Evolutionary conservation across 2,797 vertebrate species (phyloP).

Genomic region (Psittacula derbiana): DNA sequence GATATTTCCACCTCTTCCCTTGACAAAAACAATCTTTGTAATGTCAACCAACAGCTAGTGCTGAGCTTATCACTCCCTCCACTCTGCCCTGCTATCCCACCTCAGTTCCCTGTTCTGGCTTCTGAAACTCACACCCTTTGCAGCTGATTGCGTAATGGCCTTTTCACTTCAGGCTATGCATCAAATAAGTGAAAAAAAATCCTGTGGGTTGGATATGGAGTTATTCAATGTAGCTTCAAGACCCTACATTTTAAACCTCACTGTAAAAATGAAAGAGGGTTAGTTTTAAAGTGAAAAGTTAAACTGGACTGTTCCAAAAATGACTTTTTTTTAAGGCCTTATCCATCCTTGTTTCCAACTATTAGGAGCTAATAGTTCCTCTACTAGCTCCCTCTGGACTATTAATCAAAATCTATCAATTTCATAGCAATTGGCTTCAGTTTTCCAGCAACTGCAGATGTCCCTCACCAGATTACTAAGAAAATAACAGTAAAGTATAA

Average conservation of each 20-base stretch:
- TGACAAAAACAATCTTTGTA: constrained; percentile 50
- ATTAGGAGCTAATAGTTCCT: neutral
- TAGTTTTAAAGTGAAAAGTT: neutral
- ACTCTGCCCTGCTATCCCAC: constrained; percentile 10
- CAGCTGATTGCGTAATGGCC: constrained; percentile 44
- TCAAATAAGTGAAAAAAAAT: neutral
- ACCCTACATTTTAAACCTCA: neutral
- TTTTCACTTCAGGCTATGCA: constrained; percentile 1
- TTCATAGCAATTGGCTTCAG: neutral
- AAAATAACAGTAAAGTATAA: neutral
- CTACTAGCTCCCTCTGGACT: neutral
- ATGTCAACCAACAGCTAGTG: constrained; percentile 52
- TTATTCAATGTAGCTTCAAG: neutral
- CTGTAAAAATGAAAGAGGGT: neutral
- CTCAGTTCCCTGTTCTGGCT: constrained; percentile 38
- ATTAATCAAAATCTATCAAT: neutral
- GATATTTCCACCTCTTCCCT: constrained; percentile 10
- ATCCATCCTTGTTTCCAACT: neutral
- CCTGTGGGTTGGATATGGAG: neutral
- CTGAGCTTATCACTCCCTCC: constrained; percentile 41
- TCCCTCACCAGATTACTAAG: neutral
- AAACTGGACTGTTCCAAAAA: neutral
- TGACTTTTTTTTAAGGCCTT: neutral
- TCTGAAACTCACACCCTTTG: constrained; percentile 54
- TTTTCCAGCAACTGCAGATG: neutral